A percentile compares a stretch with the other conserved stretches of the same genome.
Conservation (phyloP, 2,113 vertebrate species). For the Brachyistius frenatus region DNA sequence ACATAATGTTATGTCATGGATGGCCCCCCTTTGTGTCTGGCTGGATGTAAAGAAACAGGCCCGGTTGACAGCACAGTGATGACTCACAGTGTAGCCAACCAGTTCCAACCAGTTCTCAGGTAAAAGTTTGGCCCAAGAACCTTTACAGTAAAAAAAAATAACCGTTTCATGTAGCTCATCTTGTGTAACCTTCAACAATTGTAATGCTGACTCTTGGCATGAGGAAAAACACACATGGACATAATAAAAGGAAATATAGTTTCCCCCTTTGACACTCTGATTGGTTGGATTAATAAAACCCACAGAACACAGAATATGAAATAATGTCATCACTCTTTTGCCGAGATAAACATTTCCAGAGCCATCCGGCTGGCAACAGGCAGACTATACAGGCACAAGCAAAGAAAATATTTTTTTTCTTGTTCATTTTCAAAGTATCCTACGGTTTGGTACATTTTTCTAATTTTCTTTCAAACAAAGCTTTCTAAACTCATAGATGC, state of each 20-base stretch:
- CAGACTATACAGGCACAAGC: background rate
- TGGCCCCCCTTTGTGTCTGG: constrained; percentile 32
- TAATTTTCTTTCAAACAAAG: background rate
- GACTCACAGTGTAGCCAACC: constrained; percentile 14
- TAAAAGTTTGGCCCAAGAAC: constrained; percentile 29
- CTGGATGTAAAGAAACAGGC: constrained; percentile 5
- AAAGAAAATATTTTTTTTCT: background rate
- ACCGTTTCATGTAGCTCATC: constrained; percentile 11
- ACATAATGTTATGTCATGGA: constrained; percentile 46
- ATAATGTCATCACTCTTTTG: constrained; percentile 53
- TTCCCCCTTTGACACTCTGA: constrained; percentile 50
- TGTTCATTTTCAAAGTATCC: background rate
- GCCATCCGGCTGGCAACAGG: constrained; percentile 9
- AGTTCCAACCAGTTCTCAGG: constrained; percentile 38
- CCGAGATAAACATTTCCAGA: constrained; percentile 60
- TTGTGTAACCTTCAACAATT: constrained; percentile 11
- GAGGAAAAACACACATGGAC: constrained; percentile 39
- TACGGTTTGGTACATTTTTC: background rate
- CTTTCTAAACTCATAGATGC: background rate
- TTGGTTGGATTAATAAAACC: constrained; percentile 47
- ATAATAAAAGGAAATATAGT: constrained; percentile 40
- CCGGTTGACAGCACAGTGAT: constrained; percentile 28
- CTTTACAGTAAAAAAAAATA: background rate
- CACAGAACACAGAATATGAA: constrained; percentile 13
- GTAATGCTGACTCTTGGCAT: constrained; percentile 17